Evolutionary conservation across 2,888 invertebrate species (phyloP).

Genomic region (Chromoteleia sp.): DNA sequence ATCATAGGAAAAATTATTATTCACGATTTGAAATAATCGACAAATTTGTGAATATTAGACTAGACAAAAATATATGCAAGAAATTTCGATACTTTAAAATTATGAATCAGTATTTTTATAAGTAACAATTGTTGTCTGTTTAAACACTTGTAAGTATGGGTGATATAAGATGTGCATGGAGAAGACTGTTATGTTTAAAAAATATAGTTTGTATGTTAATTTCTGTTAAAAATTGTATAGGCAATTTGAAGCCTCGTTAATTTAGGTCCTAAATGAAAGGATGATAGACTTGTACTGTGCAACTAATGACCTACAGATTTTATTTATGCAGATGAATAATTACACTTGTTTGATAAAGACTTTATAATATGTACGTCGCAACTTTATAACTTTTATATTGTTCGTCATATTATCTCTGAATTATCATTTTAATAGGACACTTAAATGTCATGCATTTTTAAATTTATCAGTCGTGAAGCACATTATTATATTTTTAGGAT

Average conservation of each 20-base stretch:
- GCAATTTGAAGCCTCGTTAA: not conserved
- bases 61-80: too few species aligned
- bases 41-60: too few species aligned
- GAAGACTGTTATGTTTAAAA: constrained; percentile 28
- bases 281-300: not conserved
- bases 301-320: not conserved
- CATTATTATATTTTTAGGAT: too few species aligned
- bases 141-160: constrained; percentile 4
- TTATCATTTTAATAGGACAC: too few species aligned
- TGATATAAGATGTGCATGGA: constrained; percentile 4
- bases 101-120: constrained; percentile 50
- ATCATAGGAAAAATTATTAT: too few species aligned
- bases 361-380: too few species aligned
- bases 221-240: constrained; percentile 2
- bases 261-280: too few species aligned
- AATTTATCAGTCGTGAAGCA: too few species aligned
- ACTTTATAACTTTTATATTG: too few species aligned
- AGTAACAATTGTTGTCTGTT: constrained; percentile 19
- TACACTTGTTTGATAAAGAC: not conserved
- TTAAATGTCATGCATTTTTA: too few species aligned
- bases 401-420: too few species aligned
- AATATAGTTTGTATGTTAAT: constrained; percentile 21
- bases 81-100: not conserved
- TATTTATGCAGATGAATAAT: not conserved
- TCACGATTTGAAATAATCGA: too few species aligned